Percentiles rank a stretch among this genome's conserved stretches.
Evolutionary conservation across 2,113 vertebrate genomes (phyloP).

Genomic region (Rana temporaria): DNA sequence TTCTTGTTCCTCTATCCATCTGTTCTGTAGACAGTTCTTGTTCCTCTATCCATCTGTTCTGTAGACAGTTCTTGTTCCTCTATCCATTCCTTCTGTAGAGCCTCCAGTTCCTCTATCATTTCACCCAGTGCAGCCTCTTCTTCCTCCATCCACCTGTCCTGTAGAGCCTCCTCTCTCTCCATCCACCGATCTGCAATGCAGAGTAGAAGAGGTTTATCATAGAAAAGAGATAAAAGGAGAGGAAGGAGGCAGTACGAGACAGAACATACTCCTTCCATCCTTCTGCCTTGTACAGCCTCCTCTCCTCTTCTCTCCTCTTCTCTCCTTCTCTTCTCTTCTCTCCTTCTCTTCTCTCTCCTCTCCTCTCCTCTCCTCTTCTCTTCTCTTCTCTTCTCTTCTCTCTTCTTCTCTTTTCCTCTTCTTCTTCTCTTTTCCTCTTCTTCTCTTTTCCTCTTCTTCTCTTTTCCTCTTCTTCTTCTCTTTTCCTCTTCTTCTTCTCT

Average conservation of each 20-base stretch:
- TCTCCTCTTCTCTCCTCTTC: neutral
- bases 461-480: neutral
- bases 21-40: too few species aligned
- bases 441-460: neutral
- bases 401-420: neutral
- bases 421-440: neutral
- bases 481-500: neutral
- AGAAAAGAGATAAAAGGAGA: too few species aligned
- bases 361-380: neutral
- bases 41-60: neutral
- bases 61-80: neutral
- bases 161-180: conserved; percentile 4
- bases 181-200: neutral
- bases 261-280: conserved; percentile 9
- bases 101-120: neutral
- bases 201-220: too few species aligned
- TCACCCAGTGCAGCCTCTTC: neutral
- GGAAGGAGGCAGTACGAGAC: too few species aligned
- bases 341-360: too few species aligned
- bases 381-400: neutral
- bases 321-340: neutral
- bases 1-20: too few species aligned
- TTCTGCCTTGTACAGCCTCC: conserved; percentile 17
- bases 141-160: neutral
- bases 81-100: neutral